Evolutionary conservation across 2,113 vertebrate species (phyloP).

Genomic region (Bostrychus sinensis): DNA sequence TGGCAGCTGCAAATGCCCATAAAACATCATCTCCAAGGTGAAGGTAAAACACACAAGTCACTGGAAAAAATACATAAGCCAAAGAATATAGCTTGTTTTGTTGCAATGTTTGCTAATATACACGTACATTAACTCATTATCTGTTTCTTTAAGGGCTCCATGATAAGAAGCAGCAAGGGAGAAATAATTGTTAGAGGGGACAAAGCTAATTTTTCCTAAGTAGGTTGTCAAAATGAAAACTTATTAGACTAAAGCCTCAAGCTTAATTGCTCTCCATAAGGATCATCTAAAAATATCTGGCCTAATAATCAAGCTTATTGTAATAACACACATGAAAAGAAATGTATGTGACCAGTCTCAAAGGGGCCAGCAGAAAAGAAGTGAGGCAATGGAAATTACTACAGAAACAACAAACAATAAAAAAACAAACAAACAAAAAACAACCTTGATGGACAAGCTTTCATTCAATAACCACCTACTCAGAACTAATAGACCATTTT

Average conservation of each 20-base stretch:
- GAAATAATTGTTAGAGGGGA: slow-evolving; percentile 18
- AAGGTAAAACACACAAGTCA: slow-evolving; percentile 31
- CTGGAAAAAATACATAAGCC: not conserved
- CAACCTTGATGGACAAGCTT: not conserved
- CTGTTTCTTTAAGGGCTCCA: not conserved
- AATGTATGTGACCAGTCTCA: slow-evolving; percentile 9
- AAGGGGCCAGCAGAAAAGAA: not conserved
- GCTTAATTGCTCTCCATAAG: slow-evolving; percentile 47
- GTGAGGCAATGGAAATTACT: not conserved
- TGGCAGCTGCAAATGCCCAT: slow-evolving; percentile 43
- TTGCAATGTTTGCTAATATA: not conserved
- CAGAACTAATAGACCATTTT: not conserved
- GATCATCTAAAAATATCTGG: slow-evolving; percentile 65
- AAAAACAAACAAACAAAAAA: not conserved
- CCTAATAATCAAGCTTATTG: slow-evolving; percentile 52
- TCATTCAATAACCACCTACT: not conserved
- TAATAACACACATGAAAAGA: slow-evolving; percentile 11
- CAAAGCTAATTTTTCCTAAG: slow-evolving; percentile 54
- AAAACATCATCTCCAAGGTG: slow-evolving; percentile 41
- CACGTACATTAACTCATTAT: slow-evolving; percentile 10
- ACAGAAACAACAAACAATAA: not conserved
- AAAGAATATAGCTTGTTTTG: not conserved
- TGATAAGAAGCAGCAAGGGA: slow-evolving; percentile 17
- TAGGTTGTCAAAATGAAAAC: slow-evolving; percentile 62
- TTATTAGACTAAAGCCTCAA: slow-evolving; percentile 43